Conservation (phyloP, 2,113 vertebrate genomes). For the Poicephalus meyeri region DNA sequence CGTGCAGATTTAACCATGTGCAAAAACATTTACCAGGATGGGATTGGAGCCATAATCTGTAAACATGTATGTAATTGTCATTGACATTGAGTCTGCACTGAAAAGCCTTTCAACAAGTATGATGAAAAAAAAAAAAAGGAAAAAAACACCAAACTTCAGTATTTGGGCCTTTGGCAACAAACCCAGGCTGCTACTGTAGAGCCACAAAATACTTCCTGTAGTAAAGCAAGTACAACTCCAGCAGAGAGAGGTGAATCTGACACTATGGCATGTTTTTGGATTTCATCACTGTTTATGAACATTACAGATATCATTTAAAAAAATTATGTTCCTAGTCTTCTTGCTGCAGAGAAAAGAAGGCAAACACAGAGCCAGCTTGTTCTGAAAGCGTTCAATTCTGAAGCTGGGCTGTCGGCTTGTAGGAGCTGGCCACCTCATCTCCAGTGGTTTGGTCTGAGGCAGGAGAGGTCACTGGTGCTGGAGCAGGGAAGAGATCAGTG, state of each 20-base stretch:
- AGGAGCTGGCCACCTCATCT: neutral
- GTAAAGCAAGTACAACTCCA: neutral
- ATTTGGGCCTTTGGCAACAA: conserved; percentile 11
- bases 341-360: neutral
- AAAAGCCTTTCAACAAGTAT: conserved; percentile 23
- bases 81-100: conserved; percentile 11
- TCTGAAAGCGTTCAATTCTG: neutral
- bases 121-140: neutral
- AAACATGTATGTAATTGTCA: conserved; percentile 17
- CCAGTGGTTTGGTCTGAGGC: neutral
- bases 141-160: neutral
- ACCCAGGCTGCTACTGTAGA: neutral
- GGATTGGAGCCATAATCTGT: neutral
- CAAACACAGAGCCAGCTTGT: fast-evolving
- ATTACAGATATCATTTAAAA: neutral
- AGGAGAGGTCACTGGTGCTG: neutral
- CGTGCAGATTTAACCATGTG: neutral
- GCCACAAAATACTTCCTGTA: conserved; percentile 1
- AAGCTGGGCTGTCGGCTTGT: neutral
- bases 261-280: conserved; percentile 1
- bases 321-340: neutral
- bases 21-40: conserved; percentile 26
- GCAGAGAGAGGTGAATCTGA: conserved; percentile 31
- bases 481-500: neutral
- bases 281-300: neutral